Percentiles rank a stretch among this genome's conserved stretches.
phyloP scores from a whole-genome alignment of 2,888 invertebrate genomes.

The Drosophila paramelanica region DNA sequence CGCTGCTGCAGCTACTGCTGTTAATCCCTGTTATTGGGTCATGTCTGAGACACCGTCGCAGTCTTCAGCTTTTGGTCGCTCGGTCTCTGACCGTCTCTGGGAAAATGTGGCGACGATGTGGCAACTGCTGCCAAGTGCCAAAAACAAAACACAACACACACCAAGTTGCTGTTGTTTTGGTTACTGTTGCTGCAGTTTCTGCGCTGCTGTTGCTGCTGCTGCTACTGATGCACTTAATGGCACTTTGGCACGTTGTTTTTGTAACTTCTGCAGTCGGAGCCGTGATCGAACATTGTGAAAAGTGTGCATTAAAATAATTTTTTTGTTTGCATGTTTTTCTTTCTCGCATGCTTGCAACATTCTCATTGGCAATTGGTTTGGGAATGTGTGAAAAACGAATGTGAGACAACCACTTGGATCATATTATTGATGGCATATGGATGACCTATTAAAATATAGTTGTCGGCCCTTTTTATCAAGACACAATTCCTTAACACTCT shows the following conservation, averaged over 20 bases:
- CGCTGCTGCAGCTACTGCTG: slow-evolving; percentile 32
- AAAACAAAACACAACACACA: slow-evolving; percentile 69
- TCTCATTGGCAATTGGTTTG: slow-evolving; percentile 36
- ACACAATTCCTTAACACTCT: no score
- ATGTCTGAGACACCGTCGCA: slow-evolving; percentile 52
- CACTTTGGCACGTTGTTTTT: slow-evolving; percentile 58
- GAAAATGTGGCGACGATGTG: slow-evolving; percentile 75
- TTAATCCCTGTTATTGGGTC: slow-evolving; percentile 78
- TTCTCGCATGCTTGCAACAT: slow-evolving; percentile 51
- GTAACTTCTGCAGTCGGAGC: slow-evolving; percentile 25
- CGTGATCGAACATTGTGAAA: slow-evolving; percentile 73
- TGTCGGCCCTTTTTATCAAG: no score
- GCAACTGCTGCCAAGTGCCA: slow-evolving; percentile 74
- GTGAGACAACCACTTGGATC: slow-evolving; percentile 2
- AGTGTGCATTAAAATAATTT: slow-evolving; percentile 59
- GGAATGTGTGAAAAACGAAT: slow-evolving; percentile 37
- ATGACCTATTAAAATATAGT: no score
- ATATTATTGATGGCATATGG: no score
- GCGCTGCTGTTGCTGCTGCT: slow-evolving; percentile 12
- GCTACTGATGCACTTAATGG: slow-evolving; percentile 72
- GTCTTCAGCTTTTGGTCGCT: slow-evolving; percentile 16
- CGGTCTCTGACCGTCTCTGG: slow-evolving; percentile 62
- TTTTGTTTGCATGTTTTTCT: slow-evolving; percentile 28
- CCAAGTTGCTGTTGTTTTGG: slow-evolving; percentile 19
- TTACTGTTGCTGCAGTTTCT: slow-evolving; percentile 29